Evolutionary conservation across 2,888 invertebrate genomes (phyloP).

Genomic region (Microdon myrmicae): DNA sequence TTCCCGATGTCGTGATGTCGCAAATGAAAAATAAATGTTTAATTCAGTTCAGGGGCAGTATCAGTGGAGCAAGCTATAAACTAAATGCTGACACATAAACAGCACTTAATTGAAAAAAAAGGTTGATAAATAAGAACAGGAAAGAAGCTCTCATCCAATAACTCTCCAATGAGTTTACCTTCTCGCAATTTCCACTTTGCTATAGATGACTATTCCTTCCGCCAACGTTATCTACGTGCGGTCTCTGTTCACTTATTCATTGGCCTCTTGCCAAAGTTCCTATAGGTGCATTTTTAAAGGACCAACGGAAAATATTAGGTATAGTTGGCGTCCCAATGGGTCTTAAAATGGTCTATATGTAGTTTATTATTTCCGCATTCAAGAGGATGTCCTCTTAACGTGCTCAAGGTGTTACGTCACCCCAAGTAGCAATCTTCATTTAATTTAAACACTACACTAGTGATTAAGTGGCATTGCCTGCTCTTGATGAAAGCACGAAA

Average conservation of each 20-base stretch:
- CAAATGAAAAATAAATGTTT: slow-evolving; percentile 9
- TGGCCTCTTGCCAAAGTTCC: slow-evolving; percentile 47
- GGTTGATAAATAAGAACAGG: slow-evolving; percentile 1
- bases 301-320: background rate
- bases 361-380: too few species aligned
- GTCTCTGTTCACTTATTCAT: slow-evolving; percentile 45
- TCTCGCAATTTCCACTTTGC: too few species aligned
- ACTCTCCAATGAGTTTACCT: slow-evolving; percentile 21
- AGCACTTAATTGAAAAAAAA: slow-evolving; percentile 25
- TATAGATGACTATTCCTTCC: too few species aligned
- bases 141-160: slow-evolving; percentile 19
- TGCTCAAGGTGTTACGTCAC: too few species aligned
- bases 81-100: slow-evolving; percentile 29
- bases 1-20: too few species aligned
- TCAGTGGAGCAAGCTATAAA: slow-evolving; percentile 39
- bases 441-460: too few species aligned
- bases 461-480: too few species aligned
- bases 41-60: slow-evolving; percentile 17
- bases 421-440: too few species aligned
- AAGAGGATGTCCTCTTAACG: too few species aligned
- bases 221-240: slow-evolving; percentile 48
- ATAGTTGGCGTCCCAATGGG: background rate
- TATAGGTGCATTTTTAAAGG: slow-evolving; percentile 9
- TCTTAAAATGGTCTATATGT: background rate
- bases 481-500: too few species aligned